Conservation (phyloP, 2,113 vertebrate species). For the Larimichthys crocea region DNA sequence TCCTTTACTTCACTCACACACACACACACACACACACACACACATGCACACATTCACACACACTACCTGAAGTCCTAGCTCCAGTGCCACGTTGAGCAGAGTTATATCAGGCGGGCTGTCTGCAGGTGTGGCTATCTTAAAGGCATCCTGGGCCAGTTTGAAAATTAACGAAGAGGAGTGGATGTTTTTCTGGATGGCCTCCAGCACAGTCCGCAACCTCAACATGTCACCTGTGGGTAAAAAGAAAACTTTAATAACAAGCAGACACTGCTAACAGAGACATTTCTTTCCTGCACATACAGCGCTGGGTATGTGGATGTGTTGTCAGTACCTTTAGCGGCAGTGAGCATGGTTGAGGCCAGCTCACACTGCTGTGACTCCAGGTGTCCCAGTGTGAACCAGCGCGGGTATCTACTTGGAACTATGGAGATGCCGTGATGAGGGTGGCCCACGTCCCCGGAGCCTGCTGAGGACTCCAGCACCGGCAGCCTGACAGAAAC, state of each 20-base stretch:
- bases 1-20: neutral
- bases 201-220: slow-evolving; percentile 94
- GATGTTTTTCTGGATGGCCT: slow-evolving; percentile 98
- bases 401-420: slow-evolving; percentile 95
- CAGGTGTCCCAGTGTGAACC: slow-evolving; percentile 98
- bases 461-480: slow-evolving; percentile 91
- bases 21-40: neutral
- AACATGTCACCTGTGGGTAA: slow-evolving; percentile 91
- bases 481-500: slow-evolving; percentile 89
- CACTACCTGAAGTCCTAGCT: slow-evolving; percentile 95
- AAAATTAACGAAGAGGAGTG: slow-evolving; percentile 99
- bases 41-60: slow-evolving; percentile 8
- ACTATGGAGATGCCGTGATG: slow-evolving; percentile 97
- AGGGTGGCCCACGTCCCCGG: slow-evolving; percentile 91
- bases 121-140: slow-evolving; percentile 96
- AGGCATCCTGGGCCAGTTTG: slow-evolving; percentile 98
- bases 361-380: slow-evolving; percentile 99
- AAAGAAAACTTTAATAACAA: neutral
- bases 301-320: neutral
- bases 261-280: neutral
- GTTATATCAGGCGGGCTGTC: slow-evolving; percentile 95
- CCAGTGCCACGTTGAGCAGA: slow-evolving; percentile 95
- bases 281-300: neutral
- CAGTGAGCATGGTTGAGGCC: slow-evolving; percentile 98
- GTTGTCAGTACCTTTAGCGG: slow-evolving; percentile 78